Evolutionary conservation across 2,113 vertebrate genomes (phyloP), one percentile per base, ranked within the genome.

Genomic region (Leucosticte australis): DNA sequence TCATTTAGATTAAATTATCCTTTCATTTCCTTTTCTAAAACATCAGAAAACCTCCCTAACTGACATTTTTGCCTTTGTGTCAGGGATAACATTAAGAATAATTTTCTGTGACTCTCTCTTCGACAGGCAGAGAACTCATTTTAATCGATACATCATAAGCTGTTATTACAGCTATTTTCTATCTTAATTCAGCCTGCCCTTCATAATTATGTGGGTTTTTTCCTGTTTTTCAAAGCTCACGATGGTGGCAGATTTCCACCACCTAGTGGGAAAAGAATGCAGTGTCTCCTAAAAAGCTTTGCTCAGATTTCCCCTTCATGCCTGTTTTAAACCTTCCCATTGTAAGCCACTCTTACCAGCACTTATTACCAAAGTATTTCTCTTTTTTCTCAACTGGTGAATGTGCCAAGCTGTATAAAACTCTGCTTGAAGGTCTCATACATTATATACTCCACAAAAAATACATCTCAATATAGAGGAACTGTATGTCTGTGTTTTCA

Each of bases 201-300:
- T 97, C 92, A 93, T 94, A 96, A 96, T 97, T 96, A 96, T 56
- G 71, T 83, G 74, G 31, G 4, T 24, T 92, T 95, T 89, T 94
- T 77, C 89, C 49, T 73, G 22, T 55, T 91, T 87, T 93, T 65
- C 52, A 47, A 91, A 96, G 42, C 74, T 96, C 70, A 28, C 87
- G 89, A 90, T 70, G 49, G 93, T 60, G 97, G 97, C 95, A 95
- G 96, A 97, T 97, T 97, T 95, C 97, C 95, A 97, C 98, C 98
- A 98, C 96, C 97, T 98, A 98, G 98, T 97, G 98, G 97, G 88
- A 94, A 92, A 96, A 85, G 12, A 62, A 67, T 87, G 56, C 33
- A 95, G 35, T 88, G 53, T 70, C 60, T 37, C 57, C 39, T 86
- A 18, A 70, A 86, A 94, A 65, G 55, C 39, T 28, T 57, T 28